phyloP scores from a whole-genome alignment of 2,113 vertebrate genomes.

The Hippocampus abdominalis region DNA sequence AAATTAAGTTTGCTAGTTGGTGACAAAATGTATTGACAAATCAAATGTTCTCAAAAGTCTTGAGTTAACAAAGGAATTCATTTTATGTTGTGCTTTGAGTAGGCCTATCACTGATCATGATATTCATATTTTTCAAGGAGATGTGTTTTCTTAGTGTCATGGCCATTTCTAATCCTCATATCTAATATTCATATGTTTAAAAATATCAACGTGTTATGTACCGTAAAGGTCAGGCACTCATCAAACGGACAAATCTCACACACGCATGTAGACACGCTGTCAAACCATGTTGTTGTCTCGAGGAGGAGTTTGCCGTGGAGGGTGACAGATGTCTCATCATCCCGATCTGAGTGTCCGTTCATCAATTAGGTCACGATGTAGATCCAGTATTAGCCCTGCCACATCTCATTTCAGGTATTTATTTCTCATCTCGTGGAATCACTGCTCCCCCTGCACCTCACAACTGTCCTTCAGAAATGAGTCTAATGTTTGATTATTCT shows the following conservation, averaged over 20 bases:
- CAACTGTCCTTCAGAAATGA: constrained; percentile 50
- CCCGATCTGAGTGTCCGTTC: constrained; percentile 20
- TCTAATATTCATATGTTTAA: too few species aligned
- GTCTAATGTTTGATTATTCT: constrained; percentile 52
- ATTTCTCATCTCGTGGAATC: constrained; percentile 6
- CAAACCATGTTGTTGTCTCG: not conserved
- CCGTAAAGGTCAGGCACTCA: not conserved
- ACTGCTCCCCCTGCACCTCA: constrained; percentile 17
- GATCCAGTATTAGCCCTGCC: constrained; percentile 51
- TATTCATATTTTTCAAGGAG: too few species aligned
- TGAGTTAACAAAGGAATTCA: too few species aligned
- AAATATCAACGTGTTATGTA: too few species aligned
- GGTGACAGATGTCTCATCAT: constrained; percentile 35
- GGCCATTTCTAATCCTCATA: too few species aligned
- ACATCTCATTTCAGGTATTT: constrained; percentile 50
- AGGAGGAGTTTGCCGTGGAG: not conserved
- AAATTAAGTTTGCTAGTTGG: too few species aligned
- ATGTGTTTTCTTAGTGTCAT: too few species aligned
- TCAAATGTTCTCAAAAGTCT: too few species aligned
- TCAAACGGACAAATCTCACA: not conserved
- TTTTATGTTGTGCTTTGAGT: too few species aligned
- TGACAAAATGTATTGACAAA: too few species aligned
- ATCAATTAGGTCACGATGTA: constrained; percentile 35
- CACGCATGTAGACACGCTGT: constrained; percentile 3
- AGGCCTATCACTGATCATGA: too few species aligned